Conservation (phyloP, 92 coral and sea anemone species). For the Scolanthus callimorphus region DNA sequence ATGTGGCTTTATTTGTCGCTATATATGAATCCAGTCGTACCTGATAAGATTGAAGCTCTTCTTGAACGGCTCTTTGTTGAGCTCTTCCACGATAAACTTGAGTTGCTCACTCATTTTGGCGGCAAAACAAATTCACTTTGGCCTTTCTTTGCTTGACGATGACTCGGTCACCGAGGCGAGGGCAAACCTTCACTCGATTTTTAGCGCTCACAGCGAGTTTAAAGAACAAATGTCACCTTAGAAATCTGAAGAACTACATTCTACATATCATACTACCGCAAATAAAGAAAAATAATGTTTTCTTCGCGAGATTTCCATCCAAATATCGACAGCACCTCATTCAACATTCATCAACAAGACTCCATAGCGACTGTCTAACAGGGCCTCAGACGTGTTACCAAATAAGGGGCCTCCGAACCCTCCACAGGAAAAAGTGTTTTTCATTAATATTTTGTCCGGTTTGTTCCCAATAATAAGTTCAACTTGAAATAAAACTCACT, state of each 20-base stretch:
- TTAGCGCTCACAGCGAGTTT: background rate
- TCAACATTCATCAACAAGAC: slow-evolving; percentile 1
- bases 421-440: too few species aligned
- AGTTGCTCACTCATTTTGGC: slow-evolving; percentile 92
- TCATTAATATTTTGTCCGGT: too few species aligned
- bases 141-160: too few species aligned
- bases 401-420: background rate
- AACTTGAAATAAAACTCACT: too few species aligned
- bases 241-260: background rate
- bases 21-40: slow-evolving; percentile 21
- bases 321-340: background rate
- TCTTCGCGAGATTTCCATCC: background rate
- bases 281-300: too few species aligned
- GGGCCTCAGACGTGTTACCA: background rate
- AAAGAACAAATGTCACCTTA: background rate
- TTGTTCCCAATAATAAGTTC: too few species aligned
- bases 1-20: too few species aligned
- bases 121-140: slow-evolving; percentile 22
- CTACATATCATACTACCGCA: background rate
- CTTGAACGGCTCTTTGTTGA: slow-evolving; percentile 93
- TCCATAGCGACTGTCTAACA: background rate
- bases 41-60: slow-evolving; percentile 96
- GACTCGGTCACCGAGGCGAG: too few species aligned
- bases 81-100: slow-evolving; percentile 90
- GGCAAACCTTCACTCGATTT: background rate